Evolutionary conservation across 2,888 invertebrate genomes (phyloP).

Genomic region (Isoperla grammatica): DNA sequence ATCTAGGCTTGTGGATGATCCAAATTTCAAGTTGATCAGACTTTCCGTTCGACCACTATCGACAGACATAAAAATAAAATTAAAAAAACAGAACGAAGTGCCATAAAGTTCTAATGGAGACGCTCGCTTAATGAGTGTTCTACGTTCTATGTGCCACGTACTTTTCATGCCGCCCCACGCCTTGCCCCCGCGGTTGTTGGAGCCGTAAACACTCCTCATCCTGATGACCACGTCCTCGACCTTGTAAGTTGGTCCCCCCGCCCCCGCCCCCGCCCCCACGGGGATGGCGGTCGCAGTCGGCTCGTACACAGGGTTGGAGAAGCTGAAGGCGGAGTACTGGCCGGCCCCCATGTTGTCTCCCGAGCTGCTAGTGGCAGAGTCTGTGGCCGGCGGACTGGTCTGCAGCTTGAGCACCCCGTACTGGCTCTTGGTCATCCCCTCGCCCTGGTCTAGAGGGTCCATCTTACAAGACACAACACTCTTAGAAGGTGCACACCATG

Average conservation of each 20-base stretch:
- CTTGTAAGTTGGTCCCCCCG: slow-evolving; percentile 54
- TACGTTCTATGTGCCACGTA: slow-evolving; percentile 19
- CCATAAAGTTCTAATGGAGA: too few relatives aligned
- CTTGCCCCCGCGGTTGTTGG: slow-evolving; percentile 21
- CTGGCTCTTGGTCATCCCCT: slow-evolving; percentile 49
- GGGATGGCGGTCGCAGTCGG: slow-evolving; percentile 45
- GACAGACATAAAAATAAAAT: too few relatives aligned
- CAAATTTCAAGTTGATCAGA: too few relatives aligned
- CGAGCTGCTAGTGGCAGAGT: slow-evolving; percentile 30
- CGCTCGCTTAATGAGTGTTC: too few relatives aligned
- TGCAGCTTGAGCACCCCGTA: slow-evolving; percentile 74
- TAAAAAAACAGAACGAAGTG: too few relatives aligned
- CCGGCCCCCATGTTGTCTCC: slow-evolving; percentile 18
- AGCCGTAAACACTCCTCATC: slow-evolving; percentile 44
- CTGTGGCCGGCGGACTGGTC: slow-evolving; percentile 51
- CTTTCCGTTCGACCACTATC: too few relatives aligned
- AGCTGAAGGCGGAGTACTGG: slow-evolving; percentile 57
- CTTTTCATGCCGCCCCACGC: slow-evolving; percentile 38
- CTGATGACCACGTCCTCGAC: slow-evolving; percentile 71
- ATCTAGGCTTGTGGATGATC: too few relatives aligned
- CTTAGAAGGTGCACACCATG: too few relatives aligned
- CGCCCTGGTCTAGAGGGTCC: slow-evolving; percentile 52
- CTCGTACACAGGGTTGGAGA: slow-evolving; percentile 80
- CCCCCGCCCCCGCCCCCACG: slow-evolving; percentile 17
- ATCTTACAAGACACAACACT: too few relatives aligned